phyloP scores from a whole-genome alignment of 2,113 vertebrate species.

The Bos indicus region DNA sequence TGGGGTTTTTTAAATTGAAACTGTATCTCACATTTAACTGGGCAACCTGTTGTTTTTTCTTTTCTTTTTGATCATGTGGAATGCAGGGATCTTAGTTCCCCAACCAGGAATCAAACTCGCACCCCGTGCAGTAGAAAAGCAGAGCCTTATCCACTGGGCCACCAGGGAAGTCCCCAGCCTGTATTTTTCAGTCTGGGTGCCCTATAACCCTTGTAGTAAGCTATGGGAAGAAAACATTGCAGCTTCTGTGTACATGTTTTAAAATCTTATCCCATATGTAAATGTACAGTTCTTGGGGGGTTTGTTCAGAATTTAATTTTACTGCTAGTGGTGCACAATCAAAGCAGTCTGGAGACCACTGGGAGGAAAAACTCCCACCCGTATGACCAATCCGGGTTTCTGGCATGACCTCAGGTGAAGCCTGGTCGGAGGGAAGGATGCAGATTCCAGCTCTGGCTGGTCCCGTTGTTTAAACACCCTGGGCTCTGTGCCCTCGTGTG shows the following conservation, averaged over 20 bases:
- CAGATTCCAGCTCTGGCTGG: not conserved
- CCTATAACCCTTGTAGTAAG: fast-evolving
- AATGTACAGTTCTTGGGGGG: not conserved
- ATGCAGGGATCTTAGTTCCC: not conserved
- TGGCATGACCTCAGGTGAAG: not conserved
- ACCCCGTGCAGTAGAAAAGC: not conserved
- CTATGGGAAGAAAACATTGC: not conserved
- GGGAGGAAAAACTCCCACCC: too few relatives aligned
- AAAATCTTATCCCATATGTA: not conserved
- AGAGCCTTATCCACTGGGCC: not conserved
- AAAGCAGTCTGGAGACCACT: not conserved
- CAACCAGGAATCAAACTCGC: not conserved
- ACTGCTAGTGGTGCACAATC: fast-evolving
- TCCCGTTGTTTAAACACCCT: not conserved
- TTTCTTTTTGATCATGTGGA: not conserved
- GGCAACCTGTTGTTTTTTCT: not conserved
- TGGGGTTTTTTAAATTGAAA: not conserved
- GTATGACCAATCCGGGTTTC: fast-evolving
- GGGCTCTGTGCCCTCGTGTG: fast-evolving
- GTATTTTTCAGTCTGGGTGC: not conserved
- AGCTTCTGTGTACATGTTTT: not conserved
- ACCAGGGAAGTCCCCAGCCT: not conserved
- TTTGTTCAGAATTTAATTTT: not conserved
- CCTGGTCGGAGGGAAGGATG: not conserved
- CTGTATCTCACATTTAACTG: not conserved